Evolutionary conservation across 92 coral and sea anemone species (phyloP), one percentile per base, ranked within the genome.

Genomic region (Porites cylindrica): DNA sequence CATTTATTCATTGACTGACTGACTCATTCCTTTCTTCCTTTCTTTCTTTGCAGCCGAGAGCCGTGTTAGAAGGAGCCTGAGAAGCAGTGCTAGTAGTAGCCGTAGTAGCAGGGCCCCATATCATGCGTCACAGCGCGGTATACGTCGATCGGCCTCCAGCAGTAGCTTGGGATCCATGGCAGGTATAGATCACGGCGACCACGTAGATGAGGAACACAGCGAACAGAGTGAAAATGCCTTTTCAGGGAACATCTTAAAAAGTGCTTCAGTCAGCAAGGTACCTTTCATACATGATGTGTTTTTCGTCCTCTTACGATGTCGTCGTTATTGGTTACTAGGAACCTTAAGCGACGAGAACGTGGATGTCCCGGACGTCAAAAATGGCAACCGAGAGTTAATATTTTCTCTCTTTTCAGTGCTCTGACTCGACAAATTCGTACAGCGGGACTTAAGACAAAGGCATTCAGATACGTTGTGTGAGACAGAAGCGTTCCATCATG

Each of bases 31-130:
- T 13, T 24, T 16, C 20, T 17, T 6, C 13, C 10, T 17, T 23
- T 50, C 20, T 66, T 54, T 17, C 21, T 79, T 70, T 10, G 1
- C 66, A 74, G 92, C 84, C 63, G 92, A 91, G 64, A 66, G 84
- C 60, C 91, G 93, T 69, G 12, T 75, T 17, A 77, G 93, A n/a
- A 94, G 92, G 76, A 90, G 88, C 83, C 84, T 84, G 1, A 94
- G 89, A 83, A 90, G 88, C 72, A 86, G 93, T 53, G 78, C 82
- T 78, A 91, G 87, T 80, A 64, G 82, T 73, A 64, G 88, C 64
- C 93, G 97, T 53, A 93, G 80, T 52, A 86, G 93, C 76, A 77
- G 85, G 82, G 94, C 94, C 11, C 97, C 97, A 32, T 94, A 94
- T 89, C 92, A 86, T 38, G 47, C 93, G 66, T 86, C 91, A 66